Evolutionary conservation across 1,140 invertebrate species (phyloP).

Genomic region (Drosophila neocordata): DNA sequence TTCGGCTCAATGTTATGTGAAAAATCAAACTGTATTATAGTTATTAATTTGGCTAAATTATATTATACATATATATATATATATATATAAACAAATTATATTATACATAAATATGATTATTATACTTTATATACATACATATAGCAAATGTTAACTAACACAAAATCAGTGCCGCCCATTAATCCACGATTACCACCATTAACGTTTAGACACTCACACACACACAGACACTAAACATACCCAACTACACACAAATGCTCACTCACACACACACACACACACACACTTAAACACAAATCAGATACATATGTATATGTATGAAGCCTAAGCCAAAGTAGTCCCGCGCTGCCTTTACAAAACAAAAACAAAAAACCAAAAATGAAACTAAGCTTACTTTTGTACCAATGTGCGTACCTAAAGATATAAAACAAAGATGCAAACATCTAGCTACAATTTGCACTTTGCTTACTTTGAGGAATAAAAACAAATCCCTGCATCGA

Average conservation of each 20-base stretch:
- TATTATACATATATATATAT: constrained; percentile 36
- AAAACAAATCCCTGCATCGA: constrained; percentile 50
- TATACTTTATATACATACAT: constrained; percentile 50
- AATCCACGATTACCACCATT: constrained; percentile 81
- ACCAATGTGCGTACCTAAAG: constrained; percentile 74
- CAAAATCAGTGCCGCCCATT: constrained; percentile 80
- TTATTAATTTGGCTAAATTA: constrained; percentile 32
- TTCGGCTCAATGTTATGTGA: constrained; percentile 28
- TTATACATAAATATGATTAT: constrained; percentile 31
- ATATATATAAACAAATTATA: constrained; percentile 17
- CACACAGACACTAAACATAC: constrained; percentile 4
- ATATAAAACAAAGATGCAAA: constrained; percentile 26
- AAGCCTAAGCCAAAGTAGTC: constrained; percentile 58
- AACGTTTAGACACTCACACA: constrained; percentile 63
- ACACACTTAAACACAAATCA: constrained; percentile 1
- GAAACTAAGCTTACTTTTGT: constrained; percentile 74
- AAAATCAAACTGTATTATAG: constrained; percentile 51
- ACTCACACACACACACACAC: constrained; percentile 3
- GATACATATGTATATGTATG: constrained; percentile 51
- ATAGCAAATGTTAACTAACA: constrained; percentile 79
- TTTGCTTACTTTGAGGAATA: constrained; percentile 13
- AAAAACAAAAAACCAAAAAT: constrained; percentile 27
- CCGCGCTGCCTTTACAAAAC: constrained; percentile 67
- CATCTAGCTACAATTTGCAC: neutral
- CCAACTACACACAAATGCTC: constrained; percentile 27